Evolutionary conservation across 2,888 invertebrate species (phyloP), one percentile per base, ranked within the genome.

Genomic region (Peribatodes rhomboidaria): DNA sequence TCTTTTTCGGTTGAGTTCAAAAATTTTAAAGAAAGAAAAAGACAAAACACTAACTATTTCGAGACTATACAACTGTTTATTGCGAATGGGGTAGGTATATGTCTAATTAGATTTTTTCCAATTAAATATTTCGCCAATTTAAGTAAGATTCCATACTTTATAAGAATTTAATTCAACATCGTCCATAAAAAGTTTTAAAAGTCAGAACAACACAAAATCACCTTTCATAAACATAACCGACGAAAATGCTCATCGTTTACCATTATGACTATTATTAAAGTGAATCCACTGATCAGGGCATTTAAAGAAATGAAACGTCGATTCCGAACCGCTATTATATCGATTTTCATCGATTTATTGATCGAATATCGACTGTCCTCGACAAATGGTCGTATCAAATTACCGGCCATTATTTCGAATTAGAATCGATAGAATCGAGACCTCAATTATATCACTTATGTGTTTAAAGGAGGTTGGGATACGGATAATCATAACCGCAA

Each of bases 381-480:
- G 84, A 89, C 89, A 90, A 93, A 90, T 89, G 92, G 85, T 88
- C 88, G 87, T 80, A 87, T 81, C 83, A 93, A 93, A 93, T 93
- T 92, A 92, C 88, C 81, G 86, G 85, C 90, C 86, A 92, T 93
- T 93, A 93, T 90, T 89, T 90, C 81, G 87, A 92, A 90, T 91
- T 92, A 92, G 91, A 93, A 89, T 88, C 92, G 90, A 92, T 92
- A 92, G 90, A 92, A 88, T 87, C 88, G 83, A 84, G 82, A 90
- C 93, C 91, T 86, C 86, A 92, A 93, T 93, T 92, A 93, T 91
- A 92, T 93, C 92, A 92, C 93, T 93, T 93, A 93, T 92, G 89
- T 92, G 93, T 91, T 93, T 92, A 93, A 88, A 92, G 87, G 85
- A 91, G 92, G 93, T 84, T 88, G 92, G 88, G 87, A 85, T 65